Conservation (phyloP, 2,888 invertebrate species). For the Torymus auratus region DNA sequence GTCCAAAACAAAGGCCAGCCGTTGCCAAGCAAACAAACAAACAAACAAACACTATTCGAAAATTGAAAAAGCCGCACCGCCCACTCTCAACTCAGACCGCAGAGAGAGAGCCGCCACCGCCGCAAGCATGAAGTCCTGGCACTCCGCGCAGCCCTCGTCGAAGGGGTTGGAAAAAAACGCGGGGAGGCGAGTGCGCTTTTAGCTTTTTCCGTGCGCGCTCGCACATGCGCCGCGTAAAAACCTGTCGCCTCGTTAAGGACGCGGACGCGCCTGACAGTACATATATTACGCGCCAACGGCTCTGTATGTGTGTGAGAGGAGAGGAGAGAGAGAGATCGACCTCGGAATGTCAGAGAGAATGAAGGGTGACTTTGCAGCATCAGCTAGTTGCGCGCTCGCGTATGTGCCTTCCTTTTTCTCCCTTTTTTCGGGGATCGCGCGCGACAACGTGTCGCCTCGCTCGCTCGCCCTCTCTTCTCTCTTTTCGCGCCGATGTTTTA, state of each 20-base stretch:
- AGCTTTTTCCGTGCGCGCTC: neutral
- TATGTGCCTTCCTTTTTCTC: neutral
- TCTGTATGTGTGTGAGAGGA: neutral
- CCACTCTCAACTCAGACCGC: neutral
- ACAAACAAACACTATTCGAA: constrained; percentile 16
- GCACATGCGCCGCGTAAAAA: constrained; percentile 15
- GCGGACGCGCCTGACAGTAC: constrained; percentile 60
- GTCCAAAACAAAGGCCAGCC: too few species aligned
- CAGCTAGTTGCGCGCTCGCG: constrained; percentile 15
- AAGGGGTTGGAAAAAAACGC: constrained; percentile 11
- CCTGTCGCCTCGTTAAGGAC: constrained; percentile 50
- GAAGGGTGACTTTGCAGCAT: constrained; percentile 53
- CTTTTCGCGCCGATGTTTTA: neutral
- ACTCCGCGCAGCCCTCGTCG: neutral
- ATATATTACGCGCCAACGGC: constrained; percentile 58
- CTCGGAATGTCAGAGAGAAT: constrained; percentile 42
- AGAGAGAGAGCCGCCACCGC: too few species aligned
- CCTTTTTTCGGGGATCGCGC: neutral
- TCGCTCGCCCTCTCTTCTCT: neutral
- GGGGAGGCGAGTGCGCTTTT: constrained; percentile 6
- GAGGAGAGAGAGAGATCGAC: constrained; percentile 22
- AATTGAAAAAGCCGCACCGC: neutral
- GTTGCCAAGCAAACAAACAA: too few species aligned
- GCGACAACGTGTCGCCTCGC: too few species aligned
- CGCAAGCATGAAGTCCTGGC: too few species aligned